Percentiles rank a stretch among this genome's conserved stretches.
Evolutionary conservation across 2,888 invertebrate species (phyloP).

Genomic region (Dichetophora obliterata): DNA sequence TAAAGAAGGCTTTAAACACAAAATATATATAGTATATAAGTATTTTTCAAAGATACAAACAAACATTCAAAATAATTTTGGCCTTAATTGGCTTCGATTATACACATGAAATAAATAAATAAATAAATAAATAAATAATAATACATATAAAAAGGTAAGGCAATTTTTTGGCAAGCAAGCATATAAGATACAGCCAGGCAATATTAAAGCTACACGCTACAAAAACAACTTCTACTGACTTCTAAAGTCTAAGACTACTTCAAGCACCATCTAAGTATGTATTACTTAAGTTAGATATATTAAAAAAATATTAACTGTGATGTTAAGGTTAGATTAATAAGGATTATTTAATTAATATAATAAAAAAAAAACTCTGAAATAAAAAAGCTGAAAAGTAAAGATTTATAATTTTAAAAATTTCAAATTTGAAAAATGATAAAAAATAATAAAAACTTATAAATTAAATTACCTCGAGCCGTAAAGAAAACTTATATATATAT

Average conservation of each 20-base stretch:
- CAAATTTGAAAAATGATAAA: conserved; percentile 31
- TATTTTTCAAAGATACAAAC: neutral
- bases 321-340: conserved; percentile 48
- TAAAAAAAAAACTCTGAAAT: conserved; percentile 57
- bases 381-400: conserved; percentile 63
- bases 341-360: conserved; percentile 29
- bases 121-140: too few species aligned
- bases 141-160: conserved; percentile 46
- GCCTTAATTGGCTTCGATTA: too few species aligned
- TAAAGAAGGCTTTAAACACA: conserved; percentile 33
- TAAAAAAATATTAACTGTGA: conserved; percentile 43
- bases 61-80: conserved; percentile 7
- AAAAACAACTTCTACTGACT: neutral
- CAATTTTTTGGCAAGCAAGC: conserved; percentile 50
- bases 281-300: neutral
- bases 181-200: conserved; percentile 54
- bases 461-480: conserved; percentile 46
- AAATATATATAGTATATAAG: conserved; percentile 43
- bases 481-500: neutral
- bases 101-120: too few species aligned
- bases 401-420: conserved; percentile 39
- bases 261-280: neutral
- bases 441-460: conserved; percentile 34
- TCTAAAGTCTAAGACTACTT: neutral
- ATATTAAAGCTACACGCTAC: neutral